Conservation (phyloP, 92 coral and sea anemone genomes). For the Epizoanthus illoricatus region DNA sequence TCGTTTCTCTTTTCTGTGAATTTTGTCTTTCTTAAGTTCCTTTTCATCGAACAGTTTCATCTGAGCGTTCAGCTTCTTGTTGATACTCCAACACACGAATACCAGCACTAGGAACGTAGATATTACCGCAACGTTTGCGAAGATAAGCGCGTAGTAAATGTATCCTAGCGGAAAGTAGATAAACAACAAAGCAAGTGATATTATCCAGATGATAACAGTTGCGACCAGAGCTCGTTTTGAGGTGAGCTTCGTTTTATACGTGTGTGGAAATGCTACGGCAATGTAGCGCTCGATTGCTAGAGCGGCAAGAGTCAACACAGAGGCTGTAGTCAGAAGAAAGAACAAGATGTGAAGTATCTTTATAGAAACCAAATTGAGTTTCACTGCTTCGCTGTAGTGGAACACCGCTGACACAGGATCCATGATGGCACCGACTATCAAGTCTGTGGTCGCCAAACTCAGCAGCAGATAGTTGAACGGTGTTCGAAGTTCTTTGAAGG, state of each 20-base stretch:
- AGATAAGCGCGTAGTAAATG: slow-evolving; percentile 70
- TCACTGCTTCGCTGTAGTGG: slow-evolving; percentile 68
- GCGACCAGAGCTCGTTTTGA: slow-evolving; percentile 58
- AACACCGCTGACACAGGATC: slow-evolving; percentile 72
- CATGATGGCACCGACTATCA: slow-evolving; percentile 70
- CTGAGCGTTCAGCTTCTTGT: slow-evolving; percentile 50
- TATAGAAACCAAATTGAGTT: slow-evolving; percentile 51
- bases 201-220: slow-evolving; percentile 64
- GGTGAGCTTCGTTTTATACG: slow-evolving; percentile 61
- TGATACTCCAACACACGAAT: slow-evolving; percentile 68
- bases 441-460: slow-evolving; percentile 74
- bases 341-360: slow-evolving; percentile 67
- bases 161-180: slow-evolving; percentile 74
- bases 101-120: slow-evolving; percentile 72
- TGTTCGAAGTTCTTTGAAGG: slow-evolving; percentile 70
- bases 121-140: slow-evolving; percentile 75
- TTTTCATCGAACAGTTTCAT: slow-evolving; percentile 10
- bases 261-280: slow-evolving; percentile 64
- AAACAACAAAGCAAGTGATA: slow-evolving; percentile 53
- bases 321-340: slow-evolving; percentile 75
- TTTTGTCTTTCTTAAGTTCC: background rate
- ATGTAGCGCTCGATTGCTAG: slow-evolving; percentile 79
- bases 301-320: slow-evolving; percentile 69
- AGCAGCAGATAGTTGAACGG: slow-evolving; percentile 75
- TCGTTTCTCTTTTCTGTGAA: background rate